Conservation (phyloP, 2,888 invertebrate genomes). For the Microplitis manilae region DNA sequence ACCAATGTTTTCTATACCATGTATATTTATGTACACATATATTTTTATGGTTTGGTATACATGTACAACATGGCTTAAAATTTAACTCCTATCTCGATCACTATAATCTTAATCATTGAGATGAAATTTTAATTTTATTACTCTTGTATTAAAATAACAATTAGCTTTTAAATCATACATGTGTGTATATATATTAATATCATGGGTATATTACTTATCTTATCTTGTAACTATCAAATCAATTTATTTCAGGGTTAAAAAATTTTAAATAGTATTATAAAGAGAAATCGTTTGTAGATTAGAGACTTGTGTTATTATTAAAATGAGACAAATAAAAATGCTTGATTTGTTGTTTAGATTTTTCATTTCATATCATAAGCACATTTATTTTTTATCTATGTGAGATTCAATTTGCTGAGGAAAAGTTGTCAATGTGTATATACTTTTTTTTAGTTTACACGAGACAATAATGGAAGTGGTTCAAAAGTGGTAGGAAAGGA, state of each 20-base stretch:
- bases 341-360: not conserved
- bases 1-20: not conserved
- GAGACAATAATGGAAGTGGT: too few species aligned
- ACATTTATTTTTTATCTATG: too few species aligned
- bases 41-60: not conserved
- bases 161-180: constrained; percentile 36
- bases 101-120: constrained; percentile 18
- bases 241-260: constrained; percentile 31
- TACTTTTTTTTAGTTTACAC: too few species aligned
- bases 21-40: not conserved
- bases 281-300: constrained; percentile 3
- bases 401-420: too few species aligned
- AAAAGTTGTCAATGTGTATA: too few species aligned
- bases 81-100: constrained; percentile 16
- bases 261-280: not conserved
- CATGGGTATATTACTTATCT: constrained; percentile 18
- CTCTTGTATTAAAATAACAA: constrained; percentile 27
- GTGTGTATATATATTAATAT: not conserved
- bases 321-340: too few species aligned
- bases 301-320: not conserved
- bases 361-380: not conserved
- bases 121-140: constrained; percentile 4
- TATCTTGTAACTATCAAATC: constrained; percentile 31
- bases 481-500: too few species aligned
- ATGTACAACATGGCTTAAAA: not conserved